These are phyloP conservation scores for Athalia rosae DNA, from an alignment of 2,888 invertebrate genomes.

Conservation along the genomic window DNA sequence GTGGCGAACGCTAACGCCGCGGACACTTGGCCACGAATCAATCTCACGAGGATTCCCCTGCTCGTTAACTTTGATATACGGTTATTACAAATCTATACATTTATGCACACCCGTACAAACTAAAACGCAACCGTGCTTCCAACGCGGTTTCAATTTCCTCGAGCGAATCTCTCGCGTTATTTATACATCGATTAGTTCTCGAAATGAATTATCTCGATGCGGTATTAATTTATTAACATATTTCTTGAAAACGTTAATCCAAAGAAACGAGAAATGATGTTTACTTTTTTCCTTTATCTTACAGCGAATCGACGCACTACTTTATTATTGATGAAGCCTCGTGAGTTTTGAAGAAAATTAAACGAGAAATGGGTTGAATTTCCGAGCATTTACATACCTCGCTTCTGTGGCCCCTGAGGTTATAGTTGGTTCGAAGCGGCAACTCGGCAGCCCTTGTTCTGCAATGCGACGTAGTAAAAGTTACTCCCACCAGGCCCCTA, in stretches of 20 bases:
- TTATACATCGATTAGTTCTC: neutral
- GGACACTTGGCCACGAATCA: constrained; percentile 33
- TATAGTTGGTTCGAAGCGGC: constrained; percentile 95
- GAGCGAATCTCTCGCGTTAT: neutral
- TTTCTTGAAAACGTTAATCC: too few species aligned
- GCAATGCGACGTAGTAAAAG: constrained; percentile 96
- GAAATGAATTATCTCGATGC: too few species aligned
- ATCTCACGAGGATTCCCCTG: constrained; percentile 35
- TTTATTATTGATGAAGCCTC: constrained; percentile 37
- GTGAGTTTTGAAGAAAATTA: constrained; percentile 38
- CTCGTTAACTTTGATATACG: constrained; percentile 34
- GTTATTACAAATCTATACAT: constrained; percentile 40
- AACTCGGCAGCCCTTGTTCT: constrained; percentile 86
- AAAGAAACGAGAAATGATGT: too few species aligned
- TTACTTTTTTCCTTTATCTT: neutral
- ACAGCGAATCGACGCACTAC: constrained; percentile 29
- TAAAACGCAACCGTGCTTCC: neutral
- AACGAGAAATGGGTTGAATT: constrained; percentile 38
- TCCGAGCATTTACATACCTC: constrained; percentile 81
- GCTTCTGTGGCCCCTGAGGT: constrained; percentile 95
- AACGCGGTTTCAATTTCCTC: neutral
- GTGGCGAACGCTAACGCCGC: constrained; percentile 39
- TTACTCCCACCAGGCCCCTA: constrained; percentile 95
- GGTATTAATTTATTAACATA: too few species aligned
- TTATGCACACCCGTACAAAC: neutral